phyloP scores from a whole-genome alignment of 2,113 vertebrate species.

The Ceyx margarethae region DNA sequence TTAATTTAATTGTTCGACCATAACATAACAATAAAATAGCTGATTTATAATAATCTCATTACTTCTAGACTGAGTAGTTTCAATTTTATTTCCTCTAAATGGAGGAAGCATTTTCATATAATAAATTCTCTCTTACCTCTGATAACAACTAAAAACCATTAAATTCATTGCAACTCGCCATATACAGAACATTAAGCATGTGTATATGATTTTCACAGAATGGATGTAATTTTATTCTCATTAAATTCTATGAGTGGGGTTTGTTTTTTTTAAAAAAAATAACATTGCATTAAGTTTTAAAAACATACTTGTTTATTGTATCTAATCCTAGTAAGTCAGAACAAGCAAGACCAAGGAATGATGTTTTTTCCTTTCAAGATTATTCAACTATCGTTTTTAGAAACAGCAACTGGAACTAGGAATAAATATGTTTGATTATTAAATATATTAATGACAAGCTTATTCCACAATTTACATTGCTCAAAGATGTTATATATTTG shows the following conservation, averaged over 20 bases:
- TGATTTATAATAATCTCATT: conserved; percentile 23
- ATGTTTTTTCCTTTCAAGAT: not conserved
- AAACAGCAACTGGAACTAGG: not conserved
- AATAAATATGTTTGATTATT: not conserved
- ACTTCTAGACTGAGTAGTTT: not conserved
- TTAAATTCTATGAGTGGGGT: not conserved
- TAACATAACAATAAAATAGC: not conserved
- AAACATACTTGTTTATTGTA: not conserved
- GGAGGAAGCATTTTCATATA: not conserved
- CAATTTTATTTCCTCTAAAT: conserved; percentile 20
- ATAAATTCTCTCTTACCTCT: not conserved
- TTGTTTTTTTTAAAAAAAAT: not conserved
- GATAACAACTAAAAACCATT: conserved; percentile 4
- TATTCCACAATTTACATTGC: not conserved
- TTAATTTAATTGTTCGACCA: conserved; percentile 9
- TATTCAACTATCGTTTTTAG: not conserved
- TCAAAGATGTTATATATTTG: not conserved
- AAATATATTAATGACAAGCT: not conserved
- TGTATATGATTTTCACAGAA: conserved; percentile 16
- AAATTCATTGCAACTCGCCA: conserved; percentile 5
- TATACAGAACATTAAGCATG: conserved; percentile 15
- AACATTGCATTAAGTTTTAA: not conserved
- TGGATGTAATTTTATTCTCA: conserved; percentile 7
- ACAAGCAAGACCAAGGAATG: not conserved
- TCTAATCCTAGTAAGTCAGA: not conserved